Evolutionary conservation across 2,888 invertebrate genomes (phyloP).

Genomic region (Electrophaes corylata): DNA sequence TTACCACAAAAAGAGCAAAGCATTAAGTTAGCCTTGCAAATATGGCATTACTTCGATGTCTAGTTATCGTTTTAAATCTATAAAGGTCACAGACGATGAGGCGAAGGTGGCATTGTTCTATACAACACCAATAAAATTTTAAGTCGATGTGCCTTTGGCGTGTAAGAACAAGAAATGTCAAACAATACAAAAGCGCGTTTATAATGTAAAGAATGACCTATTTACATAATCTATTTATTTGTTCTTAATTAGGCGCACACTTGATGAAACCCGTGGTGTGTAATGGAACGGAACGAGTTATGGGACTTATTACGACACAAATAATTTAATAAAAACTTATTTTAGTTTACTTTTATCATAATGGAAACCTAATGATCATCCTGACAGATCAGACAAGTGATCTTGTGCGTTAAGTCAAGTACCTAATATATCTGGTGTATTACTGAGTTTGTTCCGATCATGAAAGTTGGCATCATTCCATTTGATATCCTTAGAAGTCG

Average conservation of each 20-base stretch:
- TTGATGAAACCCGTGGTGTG: constrained; percentile 27
- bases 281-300: constrained; percentile 25
- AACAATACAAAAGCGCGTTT: constrained; percentile 14
- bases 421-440: constrained; percentile 4
- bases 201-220: constrained; percentile 24
- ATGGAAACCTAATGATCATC: constrained; percentile 9
- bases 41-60: constrained; percentile 20
- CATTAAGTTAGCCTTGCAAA: constrained; percentile 18
- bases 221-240: constrained; percentile 35
- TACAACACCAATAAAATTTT: no score
- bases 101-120: no score
- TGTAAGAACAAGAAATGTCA: no score
- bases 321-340: constrained; percentile 4
- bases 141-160: no score
- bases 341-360: constrained; percentile 7
- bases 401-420: constrained; percentile 10
- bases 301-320: constrained; percentile 15
- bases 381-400: constrained; percentile 7
- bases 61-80: constrained; percentile 8
- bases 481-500: constrained; percentile 20
- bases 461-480: constrained; percentile 23
- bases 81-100: no score
- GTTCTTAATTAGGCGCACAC: constrained; percentile 29
- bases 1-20: constrained; percentile 23
- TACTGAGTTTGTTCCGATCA: constrained; percentile 11